Base-by-base conservation (phyloP, 2,113 vertebrate species). In the Cynocephalus volans region DNA sequence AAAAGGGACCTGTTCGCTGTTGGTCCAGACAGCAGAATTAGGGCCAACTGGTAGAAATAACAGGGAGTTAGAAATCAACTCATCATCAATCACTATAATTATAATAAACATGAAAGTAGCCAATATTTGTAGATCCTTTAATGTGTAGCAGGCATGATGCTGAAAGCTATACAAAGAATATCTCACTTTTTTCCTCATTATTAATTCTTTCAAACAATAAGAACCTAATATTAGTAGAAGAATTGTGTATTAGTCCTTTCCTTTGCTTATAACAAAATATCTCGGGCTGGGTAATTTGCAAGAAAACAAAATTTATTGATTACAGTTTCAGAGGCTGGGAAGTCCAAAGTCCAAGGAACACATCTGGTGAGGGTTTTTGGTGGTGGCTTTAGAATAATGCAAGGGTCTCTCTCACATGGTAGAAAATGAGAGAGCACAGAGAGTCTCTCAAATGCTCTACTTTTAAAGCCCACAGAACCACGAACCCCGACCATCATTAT, bases 131-230 rank as follows among this genome's bases (percentile, higher is more conserved):
- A 69, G 19, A 75, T 17, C 6, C 24, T 50, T 77, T 50, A 36
- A 31, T 1, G 0, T 28, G 70, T 90, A 50, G 0, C 6, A 41
- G 24, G 52, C 31, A 33, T 3, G 10, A 84, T 28, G 23, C 45
- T 54, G 70, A 84, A 33, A 90, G 36, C 17, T 31, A 50, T 69
- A 77, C 13, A 60, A 77, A 77, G 70, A 36, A 5, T 41, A 69
- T 36, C 15, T 69, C 36, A 1, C 9, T 41, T 31, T 52, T 52
- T 8, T 76, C 19, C 19, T 69, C n/a, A 41, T 6, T 24, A 23
- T 50, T 95, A 79, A 77, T 26, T 67, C 52, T 90, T 84, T 85
- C 77, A 52, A 67, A 85, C 67, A 90, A 77, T 14, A 7, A 84
- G 58, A 89, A 76, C 31, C 24, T 33, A 69, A 21, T 62, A 8